Evolutionary conservation across 2,113 vertebrate genomes (phyloP).

Genomic region (Anguilla japonica): DNA sequence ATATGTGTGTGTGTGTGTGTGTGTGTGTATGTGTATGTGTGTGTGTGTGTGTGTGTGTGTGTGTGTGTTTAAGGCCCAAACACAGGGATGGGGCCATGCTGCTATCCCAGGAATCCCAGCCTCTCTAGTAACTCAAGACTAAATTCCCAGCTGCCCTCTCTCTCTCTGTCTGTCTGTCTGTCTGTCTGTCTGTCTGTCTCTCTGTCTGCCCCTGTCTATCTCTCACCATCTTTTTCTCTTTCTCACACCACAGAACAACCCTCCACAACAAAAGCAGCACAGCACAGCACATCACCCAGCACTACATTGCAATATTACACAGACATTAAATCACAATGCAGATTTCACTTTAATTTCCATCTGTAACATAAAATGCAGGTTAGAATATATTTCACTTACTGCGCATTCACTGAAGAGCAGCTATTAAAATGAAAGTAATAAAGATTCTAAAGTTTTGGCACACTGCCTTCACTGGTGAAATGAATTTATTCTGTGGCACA

Average conservation of each 20-base stretch:
- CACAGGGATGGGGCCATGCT: not conserved
- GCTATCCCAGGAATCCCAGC: conserved; percentile 23
- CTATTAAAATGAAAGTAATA: no score
- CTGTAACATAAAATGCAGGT: not conserved
- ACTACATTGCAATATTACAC: no score
- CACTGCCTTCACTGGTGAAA: no score
- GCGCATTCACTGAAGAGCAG: no score
- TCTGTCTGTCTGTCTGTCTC: not conserved
- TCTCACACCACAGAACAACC: conserved; percentile 21
- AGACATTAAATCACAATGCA: not conserved
- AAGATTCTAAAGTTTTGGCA: no score
- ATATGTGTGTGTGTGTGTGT: not conserved
- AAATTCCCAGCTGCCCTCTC: conserved; percentile 59
- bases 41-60: not conserved
- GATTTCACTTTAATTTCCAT: not conserved
- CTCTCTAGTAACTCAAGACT: conserved; percentile 30
- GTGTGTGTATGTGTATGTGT: not conserved
- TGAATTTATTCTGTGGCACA: no score
- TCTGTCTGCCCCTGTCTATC: conserved; percentile 34
- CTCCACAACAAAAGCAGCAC: not conserved
- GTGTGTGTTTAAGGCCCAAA: not conserved
- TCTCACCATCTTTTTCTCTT: conserved; percentile 27
- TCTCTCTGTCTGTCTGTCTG: conserved; percentile 10
- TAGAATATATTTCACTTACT: no score
- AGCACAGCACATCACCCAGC: not conserved